Percentiles rank a stretch among this genome's conserved stretches.
These are phyloP conservation scores for Corythornis cristatus DNA, from an alignment of 2,113 vertebrate species.

Conservation along the genomic window DNA sequence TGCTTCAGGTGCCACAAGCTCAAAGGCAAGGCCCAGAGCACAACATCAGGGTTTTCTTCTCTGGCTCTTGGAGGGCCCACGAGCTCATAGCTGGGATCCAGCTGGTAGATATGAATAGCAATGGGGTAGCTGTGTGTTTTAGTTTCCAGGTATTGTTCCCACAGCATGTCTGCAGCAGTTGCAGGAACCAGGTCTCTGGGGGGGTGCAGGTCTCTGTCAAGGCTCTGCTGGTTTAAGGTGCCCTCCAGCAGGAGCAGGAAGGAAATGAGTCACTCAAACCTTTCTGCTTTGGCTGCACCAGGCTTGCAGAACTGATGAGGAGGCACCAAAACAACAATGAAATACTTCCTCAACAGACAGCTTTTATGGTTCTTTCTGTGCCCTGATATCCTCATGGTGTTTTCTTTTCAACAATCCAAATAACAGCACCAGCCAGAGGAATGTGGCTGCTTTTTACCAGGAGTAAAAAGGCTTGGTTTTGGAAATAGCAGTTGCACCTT, in stretches of 20 bases:
- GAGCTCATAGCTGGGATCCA: not conserved
- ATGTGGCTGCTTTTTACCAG: not conserved
- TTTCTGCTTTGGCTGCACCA: not conserved
- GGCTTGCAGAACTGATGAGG: constrained; percentile 3
- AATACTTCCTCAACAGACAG: not conserved
- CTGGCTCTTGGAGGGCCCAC: not conserved
- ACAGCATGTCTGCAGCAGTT: not conserved
- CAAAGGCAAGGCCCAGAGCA: not conserved
- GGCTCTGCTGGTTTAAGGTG: not conserved
- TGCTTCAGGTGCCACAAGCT: not conserved
- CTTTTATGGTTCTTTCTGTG: not conserved
- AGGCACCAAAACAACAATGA: constrained; percentile 11
- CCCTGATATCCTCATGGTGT: not conserved
- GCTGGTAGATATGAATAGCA: not conserved
- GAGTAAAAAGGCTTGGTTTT: not conserved
- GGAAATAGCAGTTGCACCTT: not conserved
- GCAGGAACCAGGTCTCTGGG: not conserved
- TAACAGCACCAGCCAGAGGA: not conserved
- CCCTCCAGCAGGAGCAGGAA: constrained; percentile 24
- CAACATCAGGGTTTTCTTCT: not conserved
- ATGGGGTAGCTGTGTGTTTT: not conserved
- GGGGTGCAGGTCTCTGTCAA: not conserved
- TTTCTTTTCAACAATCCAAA: not conserved
- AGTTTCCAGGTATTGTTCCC: constrained; percentile 46
- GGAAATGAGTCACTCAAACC: constrained; percentile 58